Percentiles rank a stretch among this genome's conserved stretches.
phyloP scores from a whole-genome alignment of 2,888 invertebrate species.

The Hyalella azteca region DNA sequence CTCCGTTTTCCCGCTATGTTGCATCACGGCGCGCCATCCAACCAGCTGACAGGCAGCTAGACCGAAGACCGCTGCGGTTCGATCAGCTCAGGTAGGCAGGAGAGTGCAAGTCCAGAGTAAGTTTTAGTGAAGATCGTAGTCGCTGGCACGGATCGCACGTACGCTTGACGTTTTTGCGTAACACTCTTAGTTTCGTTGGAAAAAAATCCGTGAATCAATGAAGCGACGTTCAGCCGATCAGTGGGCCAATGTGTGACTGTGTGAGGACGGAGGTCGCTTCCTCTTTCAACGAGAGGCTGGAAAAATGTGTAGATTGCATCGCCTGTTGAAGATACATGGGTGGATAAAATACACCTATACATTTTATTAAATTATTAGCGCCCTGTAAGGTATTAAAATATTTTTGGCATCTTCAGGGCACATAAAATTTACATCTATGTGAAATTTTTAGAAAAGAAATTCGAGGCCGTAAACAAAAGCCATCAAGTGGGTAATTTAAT shows the following conservation, averaged over 20 bases:
- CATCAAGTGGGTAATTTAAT: no score
- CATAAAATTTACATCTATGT: no score
- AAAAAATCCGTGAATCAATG: slow-evolving; percentile 8
- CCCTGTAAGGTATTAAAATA: no score
- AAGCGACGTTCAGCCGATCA: slow-evolving; percentile 18
- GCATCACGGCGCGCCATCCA: background rate
- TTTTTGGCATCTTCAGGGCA: no score
- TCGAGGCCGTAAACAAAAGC: no score
- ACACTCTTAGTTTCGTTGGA: background rate
- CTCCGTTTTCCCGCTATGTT: background rate
- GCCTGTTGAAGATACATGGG: no score
- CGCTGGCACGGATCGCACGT: background rate
- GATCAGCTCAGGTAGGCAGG: background rate
- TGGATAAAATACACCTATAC: no score
- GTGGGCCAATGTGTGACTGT: slow-evolving; percentile 17
- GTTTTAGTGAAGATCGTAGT: slow-evolving; percentile 3
- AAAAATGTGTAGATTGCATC: no score
- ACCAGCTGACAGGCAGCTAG: no score
- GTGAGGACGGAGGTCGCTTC: background rate
- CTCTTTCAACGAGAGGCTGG: no score
- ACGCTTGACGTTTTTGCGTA: slow-evolving; percentile 1
- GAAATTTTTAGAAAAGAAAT: no score
- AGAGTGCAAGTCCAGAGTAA: slow-evolving; percentile 30
- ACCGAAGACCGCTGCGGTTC: background rate
- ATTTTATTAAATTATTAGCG: no score